These are phyloP conservation scores for Guaruba guarouba DNA, from an alignment of 2,113 vertebrate genomes.

Conservation along the genomic window DNA sequence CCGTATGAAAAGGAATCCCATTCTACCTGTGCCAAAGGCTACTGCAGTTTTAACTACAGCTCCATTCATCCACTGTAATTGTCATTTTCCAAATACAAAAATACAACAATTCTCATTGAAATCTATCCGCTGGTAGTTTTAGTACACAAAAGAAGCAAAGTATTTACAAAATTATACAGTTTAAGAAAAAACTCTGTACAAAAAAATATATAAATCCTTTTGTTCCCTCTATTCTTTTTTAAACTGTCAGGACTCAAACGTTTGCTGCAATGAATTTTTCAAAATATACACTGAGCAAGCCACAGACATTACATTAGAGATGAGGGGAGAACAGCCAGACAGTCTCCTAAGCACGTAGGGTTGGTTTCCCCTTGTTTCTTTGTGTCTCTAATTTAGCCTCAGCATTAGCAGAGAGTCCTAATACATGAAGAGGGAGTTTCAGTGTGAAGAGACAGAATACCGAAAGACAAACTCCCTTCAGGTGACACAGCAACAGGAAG, in stretches of 20 bases:
- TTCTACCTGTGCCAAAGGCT: slow-evolving; percentile 61
- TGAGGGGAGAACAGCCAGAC: slow-evolving; percentile 68
- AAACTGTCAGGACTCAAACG: slow-evolving; percentile 71
- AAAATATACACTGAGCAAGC: slow-evolving; percentile 72
- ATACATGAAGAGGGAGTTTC: slow-evolving; percentile 16
- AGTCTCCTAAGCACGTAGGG: not conserved
- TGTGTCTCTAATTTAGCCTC: slow-evolving; percentile 25
- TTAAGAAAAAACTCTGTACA: slow-evolving; percentile 85
- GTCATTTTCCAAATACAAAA: slow-evolving; percentile 81
- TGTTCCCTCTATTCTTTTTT: slow-evolving; percentile 77
- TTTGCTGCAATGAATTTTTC: slow-evolving; percentile 69
- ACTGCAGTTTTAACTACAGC: slow-evolving; percentile 72
- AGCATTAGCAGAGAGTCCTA: slow-evolving; percentile 27
- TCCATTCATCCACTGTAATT: slow-evolving; percentile 75
- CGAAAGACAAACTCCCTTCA: not conserved
- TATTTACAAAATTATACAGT: slow-evolving; percentile 87
- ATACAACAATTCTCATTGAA: slow-evolving; percentile 85
- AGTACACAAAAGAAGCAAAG: slow-evolving; percentile 80
- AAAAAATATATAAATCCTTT: slow-evolving; percentile 84
- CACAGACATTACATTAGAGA: slow-evolving; percentile 60
- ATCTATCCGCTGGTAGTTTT: slow-evolving; percentile 82
- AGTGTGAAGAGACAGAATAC: not conserved
- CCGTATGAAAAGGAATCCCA: slow-evolving; percentile 82
- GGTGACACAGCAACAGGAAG: not conserved
- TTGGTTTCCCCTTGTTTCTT: not conserved